Conservation (phyloP, 1,140 invertebrate species). For the Thaumetopoea pityocampa region DNA sequence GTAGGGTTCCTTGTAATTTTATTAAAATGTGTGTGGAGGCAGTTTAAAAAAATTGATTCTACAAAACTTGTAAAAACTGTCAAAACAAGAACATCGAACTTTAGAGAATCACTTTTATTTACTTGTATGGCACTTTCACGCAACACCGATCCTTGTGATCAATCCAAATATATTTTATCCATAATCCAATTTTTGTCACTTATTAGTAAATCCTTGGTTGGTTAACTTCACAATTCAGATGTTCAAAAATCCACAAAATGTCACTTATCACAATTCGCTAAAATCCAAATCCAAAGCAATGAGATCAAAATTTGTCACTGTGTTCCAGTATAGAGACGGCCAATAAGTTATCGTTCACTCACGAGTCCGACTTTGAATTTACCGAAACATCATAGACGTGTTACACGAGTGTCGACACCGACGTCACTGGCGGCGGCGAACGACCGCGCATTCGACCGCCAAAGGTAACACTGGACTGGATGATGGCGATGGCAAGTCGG, state of each 20-base stretch:
- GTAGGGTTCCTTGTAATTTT: constrained; percentile 2
- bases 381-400: constrained; percentile 74
- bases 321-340: constrained; percentile 56
- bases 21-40: background rate
- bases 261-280: constrained; percentile 56
- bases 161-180: constrained; percentile 33
- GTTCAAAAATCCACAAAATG: constrained; percentile 51
- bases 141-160: constrained; percentile 21
- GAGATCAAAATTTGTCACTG: constrained; percentile 53
- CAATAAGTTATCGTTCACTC: constrained; percentile 61
- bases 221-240: constrained; percentile 62
- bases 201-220: constrained; percentile 57
- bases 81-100: constrained; percentile 23
- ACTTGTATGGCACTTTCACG: constrained; percentile 40
- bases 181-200: constrained; percentile 58
- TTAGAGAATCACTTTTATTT: constrained; percentile 36
- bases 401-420: constrained; percentile 62
- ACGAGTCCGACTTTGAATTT: constrained; percentile 63
- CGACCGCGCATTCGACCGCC: constrained; percentile 68
- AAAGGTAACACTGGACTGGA: constrained; percentile 75
- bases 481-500: constrained; percentile 54
- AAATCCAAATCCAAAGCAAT: constrained; percentile 61
- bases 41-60: constrained; percentile 1
- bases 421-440: constrained; percentile 65
- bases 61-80: constrained; percentile 18